A percentile compares a stretch with the other conserved stretches of the same genome.
These are phyloP conservation scores for Cosmia trapezina DNA, from an alignment of 2,888 invertebrate species.

Conservation along the genomic window DNA sequence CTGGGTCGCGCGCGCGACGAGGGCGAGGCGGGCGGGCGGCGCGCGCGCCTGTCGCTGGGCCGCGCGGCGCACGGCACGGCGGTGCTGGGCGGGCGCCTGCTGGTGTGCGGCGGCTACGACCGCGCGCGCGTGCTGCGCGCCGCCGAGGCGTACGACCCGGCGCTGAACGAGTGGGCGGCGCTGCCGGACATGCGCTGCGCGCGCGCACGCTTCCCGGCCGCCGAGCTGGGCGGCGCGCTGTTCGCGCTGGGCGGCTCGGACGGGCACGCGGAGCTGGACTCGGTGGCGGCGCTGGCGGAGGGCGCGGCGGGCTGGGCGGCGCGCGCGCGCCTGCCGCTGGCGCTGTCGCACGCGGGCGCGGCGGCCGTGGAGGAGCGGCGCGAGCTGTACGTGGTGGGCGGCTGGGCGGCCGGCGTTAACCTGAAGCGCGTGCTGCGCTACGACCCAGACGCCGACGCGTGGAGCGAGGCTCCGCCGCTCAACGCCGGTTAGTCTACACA, in stretches of 20 bases:
- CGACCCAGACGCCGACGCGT: conserved; percentile 90
- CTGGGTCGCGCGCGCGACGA: conserved; percentile 84
- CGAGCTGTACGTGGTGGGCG: conserved; percentile 87
- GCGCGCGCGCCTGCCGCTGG: conserved; percentile 83
- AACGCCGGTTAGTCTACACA: conserved; percentile 86
- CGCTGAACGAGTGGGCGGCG: conserved; percentile 92
- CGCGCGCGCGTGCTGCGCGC: conserved; percentile 94
- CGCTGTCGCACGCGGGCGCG: conserved; percentile 93
- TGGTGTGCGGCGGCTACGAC: conserved; percentile 93
- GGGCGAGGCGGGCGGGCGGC: conserved; percentile 58
- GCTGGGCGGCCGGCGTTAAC: conserved; percentile 92
- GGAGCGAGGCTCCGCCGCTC: conserved; percentile 93
- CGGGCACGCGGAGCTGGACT: conserved; percentile 94
- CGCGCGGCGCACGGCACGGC: conserved; percentile 91
- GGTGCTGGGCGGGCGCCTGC: conserved; percentile 93
- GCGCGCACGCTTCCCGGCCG: conserved; percentile 95
- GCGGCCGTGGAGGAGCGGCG: conserved; percentile 92
- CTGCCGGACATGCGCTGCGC: conserved; percentile 93
- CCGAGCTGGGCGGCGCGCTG: conserved; percentile 91
- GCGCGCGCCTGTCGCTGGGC: conserved; percentile 89
- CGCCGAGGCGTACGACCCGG: conserved; percentile 94
- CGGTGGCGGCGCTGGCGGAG: conserved; percentile 75
- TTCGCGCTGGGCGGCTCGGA: conserved; percentile 96
- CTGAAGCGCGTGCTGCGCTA: conserved; percentile 94
- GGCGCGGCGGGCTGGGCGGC: conserved; percentile 45